A percentile compares a stretch with the other conserved stretches of the same genome.
phyloP scores from a whole-genome alignment of 2,113 vertebrate species.

The Phylloscopus whistleri region DNA sequence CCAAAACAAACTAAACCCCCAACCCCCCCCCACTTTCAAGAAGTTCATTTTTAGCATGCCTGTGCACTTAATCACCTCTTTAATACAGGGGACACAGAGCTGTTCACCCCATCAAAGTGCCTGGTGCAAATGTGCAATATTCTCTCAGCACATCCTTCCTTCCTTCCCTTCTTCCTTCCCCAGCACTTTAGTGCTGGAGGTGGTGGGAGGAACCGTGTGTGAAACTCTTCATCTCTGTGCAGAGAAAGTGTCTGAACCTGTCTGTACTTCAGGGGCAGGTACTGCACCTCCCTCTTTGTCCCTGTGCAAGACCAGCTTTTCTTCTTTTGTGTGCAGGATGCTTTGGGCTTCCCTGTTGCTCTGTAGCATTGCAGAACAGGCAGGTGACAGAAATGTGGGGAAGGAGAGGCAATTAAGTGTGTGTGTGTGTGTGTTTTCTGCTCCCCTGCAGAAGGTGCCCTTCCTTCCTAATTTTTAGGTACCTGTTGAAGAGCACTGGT shows the following conservation, averaged over 20 bases:
- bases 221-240: neutral
- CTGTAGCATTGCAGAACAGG: neutral
- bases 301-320: neutral
- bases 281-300: neutral
- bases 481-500: neutral
- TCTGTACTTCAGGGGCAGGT: neutral
- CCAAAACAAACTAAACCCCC: neutral
- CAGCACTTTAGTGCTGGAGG: neutral
- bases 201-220: neutral
- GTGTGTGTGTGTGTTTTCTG: neutral
- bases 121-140: neutral
- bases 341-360: neutral
- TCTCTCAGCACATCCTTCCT: neutral
- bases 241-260: slow-evolving; percentile 6
- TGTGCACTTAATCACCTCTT: neutral
- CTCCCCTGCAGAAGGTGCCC: neutral
- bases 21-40: accelerated
- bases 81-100: neutral
- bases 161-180: neutral
- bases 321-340: neutral
- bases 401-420: neutral
- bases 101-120: neutral
- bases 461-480: neutral
- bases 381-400: neutral
- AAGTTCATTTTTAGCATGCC: neutral